Percentiles rank a stretch among this genome's conserved stretches.
phyloP scores from a whole-genome alignment of 2,797 vertebrate genomes.

The Xenentodon cancila region DNA sequence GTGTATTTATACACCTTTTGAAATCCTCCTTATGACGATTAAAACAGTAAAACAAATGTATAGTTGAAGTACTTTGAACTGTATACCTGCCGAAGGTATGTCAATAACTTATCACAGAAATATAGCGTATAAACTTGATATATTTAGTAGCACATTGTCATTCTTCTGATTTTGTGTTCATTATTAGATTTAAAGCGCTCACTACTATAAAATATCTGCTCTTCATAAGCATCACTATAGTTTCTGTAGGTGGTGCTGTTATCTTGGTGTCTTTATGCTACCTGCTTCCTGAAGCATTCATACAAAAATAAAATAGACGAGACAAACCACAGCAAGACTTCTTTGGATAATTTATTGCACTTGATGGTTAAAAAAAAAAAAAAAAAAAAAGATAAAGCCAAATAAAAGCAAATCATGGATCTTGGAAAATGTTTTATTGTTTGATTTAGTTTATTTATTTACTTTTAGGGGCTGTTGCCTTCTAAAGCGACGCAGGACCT shows the following conservation, averaged over 20 bases:
- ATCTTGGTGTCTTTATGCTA: neutral
- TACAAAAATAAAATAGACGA: neutral
- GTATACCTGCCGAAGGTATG: too few species aligned
- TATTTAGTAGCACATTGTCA: neutral
- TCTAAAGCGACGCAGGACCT: too few species aligned
- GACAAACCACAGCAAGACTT: neutral
- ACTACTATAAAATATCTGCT: neutral
- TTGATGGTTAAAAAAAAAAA: neutral
- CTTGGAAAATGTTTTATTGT: too few species aligned
- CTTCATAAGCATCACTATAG: neutral
- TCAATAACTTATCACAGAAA: neutral
- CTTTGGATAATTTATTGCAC: neutral
- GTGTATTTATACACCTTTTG: too few species aligned
- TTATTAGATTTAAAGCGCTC: neutral
- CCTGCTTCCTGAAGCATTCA: neutral
- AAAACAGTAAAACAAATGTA: too few species aligned
- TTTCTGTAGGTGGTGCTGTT: constrained; percentile 35
- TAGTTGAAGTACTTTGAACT: neutral
- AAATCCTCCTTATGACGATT: too few species aligned
- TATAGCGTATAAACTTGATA: constrained; percentile 1
- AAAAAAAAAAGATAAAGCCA: neutral
- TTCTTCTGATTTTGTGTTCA: constrained; percentile 10
- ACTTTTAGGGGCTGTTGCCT: too few species aligned
- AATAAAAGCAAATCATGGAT: too few species aligned
- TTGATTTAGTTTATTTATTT: too few species aligned